Base-by-base conservation (phyloP, 2,113 vertebrate genomes). In the Lasiurus cinereus region DNA sequence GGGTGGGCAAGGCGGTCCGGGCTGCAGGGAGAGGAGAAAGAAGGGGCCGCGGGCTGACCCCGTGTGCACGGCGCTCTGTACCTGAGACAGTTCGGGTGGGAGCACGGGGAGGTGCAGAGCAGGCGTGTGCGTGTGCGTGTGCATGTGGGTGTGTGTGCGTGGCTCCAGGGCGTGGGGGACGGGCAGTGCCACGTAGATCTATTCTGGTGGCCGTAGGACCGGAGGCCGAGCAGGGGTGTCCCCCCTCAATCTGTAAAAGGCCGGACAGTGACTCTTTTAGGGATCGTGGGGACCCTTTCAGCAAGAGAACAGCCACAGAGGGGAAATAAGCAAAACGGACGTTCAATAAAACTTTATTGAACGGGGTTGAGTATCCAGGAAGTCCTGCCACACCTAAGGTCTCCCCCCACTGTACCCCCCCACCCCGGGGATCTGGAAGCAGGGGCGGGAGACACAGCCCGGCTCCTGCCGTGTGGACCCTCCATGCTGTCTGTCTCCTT, bases 121-220 rank as follows among this genome's bases (percentile, higher is more conserved):
- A 5, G 21, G 3, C 3, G 1, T 29, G 18, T 78, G n/a, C 29
- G 43, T 22, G 6, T 16, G 19, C 33, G 8, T 11, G 33, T 59
- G 16, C 27, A 46, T 18, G 8, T 24, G 1, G n/a, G 19, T 39
- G 8, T 11, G 33, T 59, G 16, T 66, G 2, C 77, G 43, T 39
- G 31, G 27, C 76, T 54, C 0, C 14, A 19, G 33, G 43, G 43
- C 8, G 0, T 76, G 43, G 18, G n/a, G 56, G 33, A 67, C 36
- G 8, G 22, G 50, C 3, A 0, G 2, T 0, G 15, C 9, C 46
- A 2, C n/a, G 54, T 0, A 69, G 50, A 8, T 66, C 14, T 27
- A 2, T 64, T 69, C 66, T 46, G 48, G 19, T 86, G 24, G 36
- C 46, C 48, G 3, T 19, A 43, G 43, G 5, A 22, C 56, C 22